Percentiles rank a stretch among this genome's conserved stretches.
Evolutionary conservation across 2,113 vertebrate genomes (phyloP).

Genomic region (Anser brachyrhynchus): DNA sequence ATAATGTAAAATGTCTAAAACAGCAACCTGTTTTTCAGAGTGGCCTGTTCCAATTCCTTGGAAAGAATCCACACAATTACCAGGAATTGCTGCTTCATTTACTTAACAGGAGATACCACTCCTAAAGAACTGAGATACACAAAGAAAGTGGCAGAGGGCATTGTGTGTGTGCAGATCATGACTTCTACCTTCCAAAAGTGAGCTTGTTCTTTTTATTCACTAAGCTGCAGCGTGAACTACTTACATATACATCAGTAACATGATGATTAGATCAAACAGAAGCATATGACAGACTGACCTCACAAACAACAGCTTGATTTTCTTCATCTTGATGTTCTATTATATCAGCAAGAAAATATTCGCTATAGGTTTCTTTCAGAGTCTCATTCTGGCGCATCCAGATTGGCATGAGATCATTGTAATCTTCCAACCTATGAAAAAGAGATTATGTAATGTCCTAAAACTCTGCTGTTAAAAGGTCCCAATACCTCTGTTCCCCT

Average conservation of each 20-base stretch:
- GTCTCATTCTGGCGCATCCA: conserved; percentile 72
- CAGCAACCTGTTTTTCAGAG: not conserved
- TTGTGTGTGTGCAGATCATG: accelerated
- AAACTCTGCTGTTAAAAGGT: not conserved
- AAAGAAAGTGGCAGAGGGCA: accelerated
- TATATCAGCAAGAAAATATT: conserved; percentile 81
- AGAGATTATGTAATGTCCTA: not conserved
- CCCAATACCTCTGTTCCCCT: not conserved
- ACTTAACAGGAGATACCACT: not conserved
- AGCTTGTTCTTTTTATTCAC: not conserved
- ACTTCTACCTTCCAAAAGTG: not conserved
- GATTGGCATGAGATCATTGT: conserved; percentile 83
- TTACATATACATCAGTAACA: not conserved
- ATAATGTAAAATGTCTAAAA: not conserved
- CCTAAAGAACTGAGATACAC: not conserved
- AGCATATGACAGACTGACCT: conserved; percentile 77
- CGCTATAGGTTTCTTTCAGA: conserved; percentile 63
- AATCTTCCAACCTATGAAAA: conserved; percentile 86
- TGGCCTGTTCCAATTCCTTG: not conserved
- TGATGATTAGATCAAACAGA: not conserved
- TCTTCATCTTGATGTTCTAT: conserved; percentile 80
- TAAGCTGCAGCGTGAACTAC: not conserved
- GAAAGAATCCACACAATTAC: not conserved
- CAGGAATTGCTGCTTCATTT: not conserved
- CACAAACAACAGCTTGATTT: conserved; percentile 81